phyloP scores from a whole-genome alignment of 1,140 invertebrate species.

The Hylaeus anthracinus region DNA sequence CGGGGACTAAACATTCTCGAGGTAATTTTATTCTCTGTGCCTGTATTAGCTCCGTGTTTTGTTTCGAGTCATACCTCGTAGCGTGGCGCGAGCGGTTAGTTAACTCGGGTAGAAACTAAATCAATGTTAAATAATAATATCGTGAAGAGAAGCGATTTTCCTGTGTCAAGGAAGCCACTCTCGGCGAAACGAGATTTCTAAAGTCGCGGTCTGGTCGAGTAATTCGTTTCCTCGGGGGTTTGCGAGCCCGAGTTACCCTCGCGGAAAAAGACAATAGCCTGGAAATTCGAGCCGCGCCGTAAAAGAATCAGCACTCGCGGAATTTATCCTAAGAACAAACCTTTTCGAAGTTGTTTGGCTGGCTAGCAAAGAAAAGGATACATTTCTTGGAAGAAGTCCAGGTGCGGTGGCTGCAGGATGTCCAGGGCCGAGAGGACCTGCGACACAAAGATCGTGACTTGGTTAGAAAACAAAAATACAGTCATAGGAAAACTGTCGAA shows the following conservation, averaged over 20 bases:
- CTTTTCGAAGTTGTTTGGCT: not conserved
- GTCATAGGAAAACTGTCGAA: not conserved
- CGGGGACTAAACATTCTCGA: no score
- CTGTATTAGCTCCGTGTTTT: no score
- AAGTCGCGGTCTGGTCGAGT: no score
- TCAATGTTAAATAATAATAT: no score
- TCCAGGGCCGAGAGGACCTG: slow-evolving; percentile 97
- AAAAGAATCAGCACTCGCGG: slow-evolving; percentile 28
- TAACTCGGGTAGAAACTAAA: no score
- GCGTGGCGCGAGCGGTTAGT: no score
- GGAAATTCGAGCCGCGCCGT: slow-evolving; percentile 15
- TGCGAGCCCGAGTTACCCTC: not conserved
- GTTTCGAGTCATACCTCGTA: no score
- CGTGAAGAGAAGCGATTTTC: no score
- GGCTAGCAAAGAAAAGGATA: slow-evolving; percentile 90
- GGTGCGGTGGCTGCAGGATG: slow-evolving; percentile 97
- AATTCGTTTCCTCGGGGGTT: not conserved
- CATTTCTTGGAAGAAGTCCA: slow-evolving; percentile 99
- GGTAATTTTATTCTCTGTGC: no score
- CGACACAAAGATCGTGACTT: slow-evolving; percentile 70
- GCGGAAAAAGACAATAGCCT: not conserved
- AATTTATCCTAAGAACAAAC: slow-evolving; percentile 11
- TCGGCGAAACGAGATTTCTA: not conserved
- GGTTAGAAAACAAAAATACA: no score
- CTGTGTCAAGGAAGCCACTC: no score